Evolutionary conservation across 2,888 invertebrate genomes (phyloP), one percentile per base, ranked within the genome.

Genomic region (Phorcus lineatus): DNA sequence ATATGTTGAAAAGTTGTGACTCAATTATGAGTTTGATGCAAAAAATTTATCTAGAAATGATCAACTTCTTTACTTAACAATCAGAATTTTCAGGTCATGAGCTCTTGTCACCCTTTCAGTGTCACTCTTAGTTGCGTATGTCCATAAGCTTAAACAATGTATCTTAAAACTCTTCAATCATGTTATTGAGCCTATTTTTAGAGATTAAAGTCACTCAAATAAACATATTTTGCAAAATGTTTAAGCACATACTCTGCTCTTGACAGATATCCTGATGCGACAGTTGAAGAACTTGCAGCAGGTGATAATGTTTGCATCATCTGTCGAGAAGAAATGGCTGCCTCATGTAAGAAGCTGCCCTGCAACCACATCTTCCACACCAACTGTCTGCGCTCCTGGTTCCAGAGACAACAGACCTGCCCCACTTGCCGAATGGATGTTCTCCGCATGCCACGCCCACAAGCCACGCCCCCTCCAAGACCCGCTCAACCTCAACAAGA

Each of bases 281-380:
- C 98, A 0, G 94, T 96, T 0, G 98, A 97, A 87, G 99, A 99
- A 93, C 94, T 99, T 24, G 96, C 96, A 40, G 96, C 96, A 16
- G 91, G 90, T 0, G 99, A 99, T 94, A 98, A 98, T 93, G 99
- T 99, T 80, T 99, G 99, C 94, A 99, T 99, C 89, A 99, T 99
- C 90, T 99, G 99, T 93, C 95, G 99, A 19, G 96, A 97, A 93
- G 96, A 96, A 92, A 97, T 96, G 96, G 94, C 95, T 79, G 94
- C 95, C 47, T 95, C 85, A 31, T 91, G 98, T 57, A 99, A 99
- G 94, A 99, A 99, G 92, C 94, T 99, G 85, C 99, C 99, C 0
- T 99, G 99, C 94, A 98, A 98, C 93, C 99, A 99, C 93, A 99
- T 99, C 91, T 99, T 99, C 95, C 99, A 99, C 94, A 97, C 98